These are phyloP conservation scores for Enteromius viviparus DNA, from an alignment of 2,797 vertebrate genomes.

Conservation along the genomic window DNA sequence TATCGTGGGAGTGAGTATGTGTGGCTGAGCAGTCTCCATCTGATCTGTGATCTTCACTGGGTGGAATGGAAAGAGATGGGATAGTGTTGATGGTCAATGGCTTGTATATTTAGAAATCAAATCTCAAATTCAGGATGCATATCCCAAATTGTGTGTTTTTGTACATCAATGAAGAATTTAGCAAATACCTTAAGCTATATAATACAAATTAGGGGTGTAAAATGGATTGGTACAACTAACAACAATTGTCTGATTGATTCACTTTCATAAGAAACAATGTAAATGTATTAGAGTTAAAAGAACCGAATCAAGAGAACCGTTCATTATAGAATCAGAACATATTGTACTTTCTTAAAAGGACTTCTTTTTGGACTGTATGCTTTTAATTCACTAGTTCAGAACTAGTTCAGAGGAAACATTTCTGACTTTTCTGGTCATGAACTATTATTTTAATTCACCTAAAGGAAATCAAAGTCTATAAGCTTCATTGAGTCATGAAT, in stretches of 20 bases:
- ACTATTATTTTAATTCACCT: background rate
- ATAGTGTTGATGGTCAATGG: background rate
- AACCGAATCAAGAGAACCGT: background rate
- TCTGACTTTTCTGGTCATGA: background rate
- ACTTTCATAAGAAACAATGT: background rate
- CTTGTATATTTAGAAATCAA: background rate
- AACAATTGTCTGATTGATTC: background rate
- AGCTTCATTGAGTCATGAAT: background rate
- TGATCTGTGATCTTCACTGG: conserved; percentile 74
- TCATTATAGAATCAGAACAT: background rate
- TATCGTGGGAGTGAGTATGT: conserved; percentile 19
- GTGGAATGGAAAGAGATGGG: conserved; percentile 67
- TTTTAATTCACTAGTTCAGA: background rate
- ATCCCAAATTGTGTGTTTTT: background rate
- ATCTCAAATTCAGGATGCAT: background rate
- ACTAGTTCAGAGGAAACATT: background rate
- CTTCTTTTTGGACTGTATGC: background rate
- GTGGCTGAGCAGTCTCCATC: conserved; percentile 78
- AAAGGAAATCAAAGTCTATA: background rate
- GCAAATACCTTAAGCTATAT: background rate
- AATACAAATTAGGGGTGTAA: background rate
- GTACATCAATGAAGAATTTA: background rate
- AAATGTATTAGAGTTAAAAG: background rate
- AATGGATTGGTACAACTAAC: background rate
- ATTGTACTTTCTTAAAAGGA: background rate